Base-by-base conservation (phyloP, 2,797 vertebrate species). In the Aeoliscus strigatus region DNA sequence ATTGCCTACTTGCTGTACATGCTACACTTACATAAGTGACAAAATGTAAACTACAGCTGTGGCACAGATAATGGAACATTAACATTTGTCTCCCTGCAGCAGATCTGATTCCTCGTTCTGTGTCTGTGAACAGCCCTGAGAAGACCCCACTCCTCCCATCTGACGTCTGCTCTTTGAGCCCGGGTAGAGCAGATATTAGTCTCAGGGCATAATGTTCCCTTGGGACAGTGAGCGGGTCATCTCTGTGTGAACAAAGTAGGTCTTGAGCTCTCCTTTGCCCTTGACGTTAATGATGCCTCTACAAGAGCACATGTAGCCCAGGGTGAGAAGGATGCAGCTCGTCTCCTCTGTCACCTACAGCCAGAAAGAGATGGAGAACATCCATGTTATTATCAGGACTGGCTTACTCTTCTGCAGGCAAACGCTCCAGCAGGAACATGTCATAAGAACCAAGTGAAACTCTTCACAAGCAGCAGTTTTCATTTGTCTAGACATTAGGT, bases 211-310 rank as follows among this genome's bases (percentile, higher is more conserved):
- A 67, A 98, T 47, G 2, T 96, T 98, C 78, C 93, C 93, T 62
- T 97, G 96, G 66, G 95, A 98, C 42, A 94, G 89, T 25, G 94
- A 93, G 46, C 93, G 87, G 39, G 90, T 93, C 91, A 96, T 94
- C 85, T 98, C 95, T 1, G 94, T 94, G 85, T 94, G 93, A 29
- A 97, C 92, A 69, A 96, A 99, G 80, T 92, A 98, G 4, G 96
- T 98, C 82, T 93, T 94, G 59, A 98, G 75, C 59, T 98, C 93
- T 62, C 96, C 96, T 86, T 98, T 98, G 47, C 96, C 96, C 83
- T 98, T 98, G 53, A 98, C 95, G 4, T 97, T 98, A 81, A 98
- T 97, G 71, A 97, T 91, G 48, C 96, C 95, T 69, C 95, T 82
- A 48, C 96, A 98, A 0, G 92, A 91, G 77, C 96, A 98, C 45